These are phyloP conservation scores for Stenchaetothrips biformis DNA, from an alignment of 2,888 invertebrate species.

Conservation along the genomic window DNA sequence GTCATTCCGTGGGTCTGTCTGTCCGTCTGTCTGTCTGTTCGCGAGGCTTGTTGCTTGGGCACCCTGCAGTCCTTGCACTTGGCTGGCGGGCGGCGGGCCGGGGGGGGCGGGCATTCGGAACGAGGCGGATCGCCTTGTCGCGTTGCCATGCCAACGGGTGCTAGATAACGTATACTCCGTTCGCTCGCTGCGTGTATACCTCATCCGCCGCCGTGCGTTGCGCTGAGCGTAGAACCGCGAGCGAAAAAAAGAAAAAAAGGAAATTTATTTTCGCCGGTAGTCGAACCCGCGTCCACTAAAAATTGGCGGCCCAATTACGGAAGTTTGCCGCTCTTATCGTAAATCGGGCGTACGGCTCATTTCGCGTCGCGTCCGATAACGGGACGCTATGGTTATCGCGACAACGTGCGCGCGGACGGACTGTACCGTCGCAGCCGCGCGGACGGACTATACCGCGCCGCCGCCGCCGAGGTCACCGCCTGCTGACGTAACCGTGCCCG, in stretches of 20 bases:
- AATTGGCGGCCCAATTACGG: too few species aligned
- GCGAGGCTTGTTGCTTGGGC: not conserved
- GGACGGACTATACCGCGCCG: not conserved
- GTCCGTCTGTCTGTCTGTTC: not conserved
- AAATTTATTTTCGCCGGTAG: too few species aligned
- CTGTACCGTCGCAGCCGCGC: not conserved
- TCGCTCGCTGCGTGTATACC: not conserved
- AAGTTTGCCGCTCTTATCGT: too few species aligned
- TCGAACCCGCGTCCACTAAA: too few species aligned
- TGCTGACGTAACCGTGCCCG: constrained; percentile 18
- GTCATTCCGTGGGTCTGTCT: not conserved
- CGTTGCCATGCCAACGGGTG: not conserved
- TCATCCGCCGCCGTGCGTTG: not conserved
- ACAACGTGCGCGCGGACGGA: not conserved
- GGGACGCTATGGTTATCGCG: too few species aligned
- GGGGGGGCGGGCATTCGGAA: constrained; percentile 6
- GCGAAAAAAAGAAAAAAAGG: too few species aligned
- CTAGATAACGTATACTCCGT: not conserved
- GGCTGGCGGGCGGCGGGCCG: not conserved
- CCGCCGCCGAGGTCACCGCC: not conserved
- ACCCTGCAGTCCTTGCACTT: constrained; percentile 24
- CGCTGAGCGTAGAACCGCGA: too few species aligned
- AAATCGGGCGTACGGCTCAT: too few species aligned
- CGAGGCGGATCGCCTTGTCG: not conserved
- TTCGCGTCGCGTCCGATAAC: too few species aligned